phyloP scores from a whole-genome alignment of 2,113 vertebrate genomes.

The Reinhardtius hippoglossoides region DNA sequence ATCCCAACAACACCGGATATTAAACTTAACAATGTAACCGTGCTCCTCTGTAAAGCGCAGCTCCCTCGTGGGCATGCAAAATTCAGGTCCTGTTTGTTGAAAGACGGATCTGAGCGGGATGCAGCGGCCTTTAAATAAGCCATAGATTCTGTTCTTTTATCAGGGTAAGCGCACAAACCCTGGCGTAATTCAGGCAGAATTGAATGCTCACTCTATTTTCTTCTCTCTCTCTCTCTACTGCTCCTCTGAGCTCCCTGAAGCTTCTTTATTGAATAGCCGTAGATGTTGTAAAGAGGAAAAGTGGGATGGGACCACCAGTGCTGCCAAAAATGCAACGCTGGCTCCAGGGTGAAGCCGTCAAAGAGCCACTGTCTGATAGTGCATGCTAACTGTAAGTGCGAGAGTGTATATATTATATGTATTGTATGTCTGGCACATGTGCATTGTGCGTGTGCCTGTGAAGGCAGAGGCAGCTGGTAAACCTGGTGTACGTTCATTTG shows the following conservation, averaged over 20 bases:
- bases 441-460: not conserved
- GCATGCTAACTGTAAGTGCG: conserved; percentile 18
- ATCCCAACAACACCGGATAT: conserved; percentile 24
- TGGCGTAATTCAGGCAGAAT: conserved; percentile 71
- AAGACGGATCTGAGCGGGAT: conserved; percentile 42
- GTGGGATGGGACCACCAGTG: conserved; percentile 66
- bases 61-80: conserved; percentile 51
- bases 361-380: conserved; percentile 22
- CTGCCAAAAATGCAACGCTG: conserved; percentile 57
- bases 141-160: conserved; percentile 58
- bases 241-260: conserved; percentile 65
- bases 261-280: conserved; percentile 76
- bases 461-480: too few species aligned
- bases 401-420: conserved; percentile 6
- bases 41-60: conserved; percentile 21
- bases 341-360: conserved; percentile 56
- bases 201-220: conserved; percentile 71
- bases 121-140: conserved; percentile 68
- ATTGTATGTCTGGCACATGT: not conserved
- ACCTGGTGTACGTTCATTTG: too few species aligned
- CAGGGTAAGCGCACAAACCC: conserved; percentile 59
- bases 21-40: conserved; percentile 30
- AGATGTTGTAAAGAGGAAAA: conserved; percentile 67
- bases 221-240: conserved; percentile 18
- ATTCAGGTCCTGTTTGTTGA: conserved; percentile 58